Percentiles rank a stretch among this genome's conserved stretches.
Evolutionary conservation across 2,113 vertebrate genomes (phyloP).

Genomic region (Leuciscus idus): DNA sequence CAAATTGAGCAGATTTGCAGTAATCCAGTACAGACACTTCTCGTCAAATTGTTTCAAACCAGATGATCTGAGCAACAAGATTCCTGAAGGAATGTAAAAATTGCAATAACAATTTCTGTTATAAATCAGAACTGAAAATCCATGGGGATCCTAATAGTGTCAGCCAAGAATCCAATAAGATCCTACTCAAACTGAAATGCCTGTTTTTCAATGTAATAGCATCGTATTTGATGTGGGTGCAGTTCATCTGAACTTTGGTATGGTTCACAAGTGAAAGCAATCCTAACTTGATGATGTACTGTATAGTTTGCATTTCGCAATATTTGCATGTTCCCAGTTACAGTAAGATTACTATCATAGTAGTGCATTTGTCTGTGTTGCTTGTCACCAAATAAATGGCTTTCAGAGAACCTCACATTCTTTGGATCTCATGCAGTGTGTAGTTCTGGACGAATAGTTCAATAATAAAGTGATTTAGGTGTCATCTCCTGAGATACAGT

Average conservation of each 20-base stretch:
- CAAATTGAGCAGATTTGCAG: neutral
- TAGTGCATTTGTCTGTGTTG: neutral
- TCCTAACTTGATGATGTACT: neutral
- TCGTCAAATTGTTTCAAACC: neutral
- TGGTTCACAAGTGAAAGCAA: neutral
- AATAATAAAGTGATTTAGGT: neutral
- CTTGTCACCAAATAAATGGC: neutral
- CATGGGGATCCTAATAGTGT: neutral
- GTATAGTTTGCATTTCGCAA: neutral
- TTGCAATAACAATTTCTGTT: neutral
- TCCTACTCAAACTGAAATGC: neutral
- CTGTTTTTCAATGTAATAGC: neutral
- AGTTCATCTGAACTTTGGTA: neutral
- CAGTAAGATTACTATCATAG: neutral
- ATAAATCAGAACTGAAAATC: neutral
- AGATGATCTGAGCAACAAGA: neutral
- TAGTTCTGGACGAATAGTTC: neutral
- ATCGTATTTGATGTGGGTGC: neutral
- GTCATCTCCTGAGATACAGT: neutral
- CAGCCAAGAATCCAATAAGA: neutral
- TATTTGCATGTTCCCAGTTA: neutral
- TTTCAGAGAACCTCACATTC: neutral
- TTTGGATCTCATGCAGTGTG: neutral
- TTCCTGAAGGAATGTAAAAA: neutral
- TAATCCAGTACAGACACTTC: neutral